These are phyloP conservation scores for Homalodisca vitripennis DNA, from an alignment of 1,140 invertebrate genomes.

Conservation along the genomic window DNA sequence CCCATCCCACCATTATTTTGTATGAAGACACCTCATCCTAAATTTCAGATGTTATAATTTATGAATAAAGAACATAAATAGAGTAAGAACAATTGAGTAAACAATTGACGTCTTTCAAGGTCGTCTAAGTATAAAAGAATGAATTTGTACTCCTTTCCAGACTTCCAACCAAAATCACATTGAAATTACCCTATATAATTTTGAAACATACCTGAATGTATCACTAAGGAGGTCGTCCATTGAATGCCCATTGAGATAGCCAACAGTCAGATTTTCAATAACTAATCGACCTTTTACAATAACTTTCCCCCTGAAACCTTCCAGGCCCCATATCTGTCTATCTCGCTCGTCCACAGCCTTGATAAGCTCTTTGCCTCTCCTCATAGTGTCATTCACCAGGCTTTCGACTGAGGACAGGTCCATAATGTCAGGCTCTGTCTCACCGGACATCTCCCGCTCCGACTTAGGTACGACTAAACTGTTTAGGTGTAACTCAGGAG, in stretches of 20 bases:
- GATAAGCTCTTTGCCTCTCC: not conserved
- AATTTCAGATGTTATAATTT: no score
- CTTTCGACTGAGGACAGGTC: not conserved
- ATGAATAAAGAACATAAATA: no score
- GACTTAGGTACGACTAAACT: not conserved
- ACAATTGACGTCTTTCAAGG: no score
- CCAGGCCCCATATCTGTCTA: not conserved
- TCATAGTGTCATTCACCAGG: no score
- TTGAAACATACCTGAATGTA: slow-evolving; percentile 18
- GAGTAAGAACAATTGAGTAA: no score
- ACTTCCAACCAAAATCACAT: no score
- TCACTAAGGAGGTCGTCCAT: not conserved
- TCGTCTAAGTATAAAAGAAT: no score
- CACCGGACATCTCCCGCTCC: not conserved
- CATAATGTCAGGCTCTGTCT: not conserved
- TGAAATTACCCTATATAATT: no score
- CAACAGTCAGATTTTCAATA: not conserved
- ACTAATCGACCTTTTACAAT: not conserved
- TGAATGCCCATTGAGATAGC: not conserved
- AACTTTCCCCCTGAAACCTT: slow-evolving; percentile 5
- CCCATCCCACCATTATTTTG: no score
- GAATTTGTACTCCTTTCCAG: no score
- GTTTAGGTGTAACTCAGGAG: not conserved
- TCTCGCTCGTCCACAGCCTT: not conserved
- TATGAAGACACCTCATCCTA: no score